Percentiles rank a stretch among this genome's conserved stretches.
Evolutionary conservation across 1,140 invertebrate genomes (phyloP).

Genomic region (Zaprionus gabonicus): DNA sequence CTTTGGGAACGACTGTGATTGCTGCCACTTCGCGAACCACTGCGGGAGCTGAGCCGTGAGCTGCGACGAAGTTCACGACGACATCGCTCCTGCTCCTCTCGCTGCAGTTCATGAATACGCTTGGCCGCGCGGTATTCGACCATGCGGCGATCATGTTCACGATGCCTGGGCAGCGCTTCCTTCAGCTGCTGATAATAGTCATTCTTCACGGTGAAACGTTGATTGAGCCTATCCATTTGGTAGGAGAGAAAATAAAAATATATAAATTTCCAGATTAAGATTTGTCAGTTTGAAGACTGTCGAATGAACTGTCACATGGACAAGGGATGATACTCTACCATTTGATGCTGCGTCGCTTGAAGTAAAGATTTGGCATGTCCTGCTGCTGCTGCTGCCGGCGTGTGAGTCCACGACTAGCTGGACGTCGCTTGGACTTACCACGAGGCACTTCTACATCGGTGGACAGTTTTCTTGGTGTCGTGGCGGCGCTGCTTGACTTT

Average conservation of each 20-base stretch:
- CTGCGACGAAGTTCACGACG: neutral
- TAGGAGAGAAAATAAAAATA: neutral
- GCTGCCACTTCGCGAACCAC: slow-evolving; percentile 2
- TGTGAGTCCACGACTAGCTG: slow-evolving; percentile 24
- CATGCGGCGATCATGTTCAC: neutral
- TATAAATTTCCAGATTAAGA: neutral
- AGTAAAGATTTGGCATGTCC: slow-evolving; percentile 33
- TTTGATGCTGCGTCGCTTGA: slow-evolving; percentile 56
- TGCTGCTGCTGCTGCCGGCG: slow-evolving; percentile 27
- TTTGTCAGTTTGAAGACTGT: neutral
- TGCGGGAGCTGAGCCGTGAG: neutral
- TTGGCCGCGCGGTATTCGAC: neutral
- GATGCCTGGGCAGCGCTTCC: slow-evolving; percentile 1
- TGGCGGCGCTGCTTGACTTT: slow-evolving; percentile 13
- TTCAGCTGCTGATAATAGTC: slow-evolving; percentile 9
- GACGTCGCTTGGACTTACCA: slow-evolving; percentile 15
- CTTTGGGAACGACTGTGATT: slow-evolving; percentile 7
- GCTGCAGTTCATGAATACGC: neutral
- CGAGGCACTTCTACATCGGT: slow-evolving; percentile 6
- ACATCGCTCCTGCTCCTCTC: neutral
- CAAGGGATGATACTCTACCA: slow-evolving; percentile 48
- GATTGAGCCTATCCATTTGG: slow-evolving; percentile 28
- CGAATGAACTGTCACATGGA: neutral
- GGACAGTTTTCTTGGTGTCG: slow-evolving; percentile 32
- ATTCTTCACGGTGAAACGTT: neutral